These are phyloP conservation scores for Tholera decimalis DNA, from an alignment of 2,888 invertebrate species.

Conservation along the genomic window DNA sequence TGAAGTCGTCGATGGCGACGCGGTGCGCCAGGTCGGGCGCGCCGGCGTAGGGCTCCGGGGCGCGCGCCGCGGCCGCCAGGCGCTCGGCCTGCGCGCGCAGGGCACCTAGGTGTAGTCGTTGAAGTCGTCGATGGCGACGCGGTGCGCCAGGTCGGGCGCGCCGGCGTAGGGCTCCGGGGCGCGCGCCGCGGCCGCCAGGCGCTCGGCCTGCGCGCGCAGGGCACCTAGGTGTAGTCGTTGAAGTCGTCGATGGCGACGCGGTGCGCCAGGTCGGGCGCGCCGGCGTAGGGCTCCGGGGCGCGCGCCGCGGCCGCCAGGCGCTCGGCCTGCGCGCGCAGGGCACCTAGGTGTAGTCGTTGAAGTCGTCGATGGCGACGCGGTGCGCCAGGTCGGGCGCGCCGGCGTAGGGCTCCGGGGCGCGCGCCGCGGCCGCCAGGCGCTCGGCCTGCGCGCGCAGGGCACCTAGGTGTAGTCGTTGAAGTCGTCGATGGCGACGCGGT, in stretches of 20 bases:
- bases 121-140: conserved; percentile 94
- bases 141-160: conserved; percentile 84
- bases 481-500: conserved; percentile 93
- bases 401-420: conserved; percentile 84
- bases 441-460: conserved; percentile 93
- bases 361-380: conserved; percentile 93
- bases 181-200: conserved; percentile 77
- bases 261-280: conserved; percentile 83
- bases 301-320: conserved; percentile 78
- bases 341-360: no score
- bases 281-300: conserved; percentile 83
- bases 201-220: conserved; percentile 92
- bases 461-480: no score
- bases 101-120: no score
- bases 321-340: conserved; percentile 92
- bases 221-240: no score
- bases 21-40: conserved; percentile 86
- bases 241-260: conserved; percentile 94
- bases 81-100: conserved; percentile 92
- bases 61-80: conserved; percentile 76
- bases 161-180: conserved; percentile 84
- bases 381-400: conserved; percentile 83
- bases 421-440: conserved; percentile 78
- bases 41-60: conserved; percentile 84
- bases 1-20: conserved; percentile 94